Evolutionary conservation across 92 coral and sea anemone genomes (phyloP).

Genomic region (Palythoa caribaeorum): DNA sequence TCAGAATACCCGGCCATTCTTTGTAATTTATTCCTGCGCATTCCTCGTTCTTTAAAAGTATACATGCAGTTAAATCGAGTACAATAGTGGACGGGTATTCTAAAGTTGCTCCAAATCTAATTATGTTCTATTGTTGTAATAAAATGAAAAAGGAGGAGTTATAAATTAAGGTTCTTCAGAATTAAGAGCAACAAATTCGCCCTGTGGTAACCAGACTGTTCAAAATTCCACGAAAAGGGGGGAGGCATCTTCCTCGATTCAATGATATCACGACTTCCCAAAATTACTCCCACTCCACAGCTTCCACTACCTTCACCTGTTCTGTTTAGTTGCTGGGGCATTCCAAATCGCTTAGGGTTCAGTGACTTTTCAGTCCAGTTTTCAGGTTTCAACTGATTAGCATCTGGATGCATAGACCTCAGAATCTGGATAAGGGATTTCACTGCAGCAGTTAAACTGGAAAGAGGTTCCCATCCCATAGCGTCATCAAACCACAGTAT

Average conservation of each 20-base stretch:
- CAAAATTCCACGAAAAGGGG: conserved; percentile 30
- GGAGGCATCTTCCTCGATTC: not conserved
- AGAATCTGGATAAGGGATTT: conserved; percentile 2
- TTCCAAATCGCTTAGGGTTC: conserved; percentile 11
- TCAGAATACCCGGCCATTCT: too few relatives aligned
- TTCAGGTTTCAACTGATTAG: not conserved
- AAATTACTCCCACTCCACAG: conserved; percentile 19
- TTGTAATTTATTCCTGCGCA: too few relatives aligned
- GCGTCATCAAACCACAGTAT: conserved; percentile 32
- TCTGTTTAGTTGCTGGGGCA: conserved; percentile 1
- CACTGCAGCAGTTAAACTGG: not conserved
- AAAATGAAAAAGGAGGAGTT: not conserved
- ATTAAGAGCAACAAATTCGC: conserved; percentile 6
- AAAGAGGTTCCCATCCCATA: not conserved
- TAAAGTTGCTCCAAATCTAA: too few relatives aligned
- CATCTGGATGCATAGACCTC: not conserved
- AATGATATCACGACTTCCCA: conserved; percentile 16
- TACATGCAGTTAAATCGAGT: too few relatives aligned
- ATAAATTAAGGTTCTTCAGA: not conserved
- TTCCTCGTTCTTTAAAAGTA: too few relatives aligned
- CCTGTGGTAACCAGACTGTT: conserved; percentile 23
- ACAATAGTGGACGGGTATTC: too few relatives aligned
- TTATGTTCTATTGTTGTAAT: not conserved
- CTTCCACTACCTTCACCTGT: conserved; percentile 14
- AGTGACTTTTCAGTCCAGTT: conserved; percentile 6